Conservation (phyloP, 2,797 vertebrate species). For the Sebastolobus altivelis region DNA sequence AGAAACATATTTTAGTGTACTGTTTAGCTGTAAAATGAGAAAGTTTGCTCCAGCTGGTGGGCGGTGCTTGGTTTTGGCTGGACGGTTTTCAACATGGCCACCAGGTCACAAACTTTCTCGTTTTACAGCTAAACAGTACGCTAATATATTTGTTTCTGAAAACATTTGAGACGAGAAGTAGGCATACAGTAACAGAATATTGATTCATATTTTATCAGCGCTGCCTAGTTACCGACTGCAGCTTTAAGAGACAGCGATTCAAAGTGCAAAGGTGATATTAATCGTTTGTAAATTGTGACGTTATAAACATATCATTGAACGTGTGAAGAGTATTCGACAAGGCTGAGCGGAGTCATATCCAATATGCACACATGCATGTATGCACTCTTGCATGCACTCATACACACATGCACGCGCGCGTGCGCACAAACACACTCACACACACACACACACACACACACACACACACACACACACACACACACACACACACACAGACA, state of each 20-base stretch:
- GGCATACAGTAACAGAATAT: too few relatives aligned
- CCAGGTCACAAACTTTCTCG: too few relatives aligned
- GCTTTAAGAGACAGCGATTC: not conserved
- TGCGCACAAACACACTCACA: slow-evolving; percentile 1
- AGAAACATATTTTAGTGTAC: not conserved
- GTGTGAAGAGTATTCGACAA: slow-evolving; percentile 19
- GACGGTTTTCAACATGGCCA: not conserved
- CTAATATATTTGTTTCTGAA: too few relatives aligned
- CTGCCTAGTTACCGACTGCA: not conserved
- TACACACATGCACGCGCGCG: slow-evolving; percentile 29
- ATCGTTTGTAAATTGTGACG: slow-evolving; percentile 6
- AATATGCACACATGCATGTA: slow-evolving; percentile 45
- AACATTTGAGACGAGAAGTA: too few relatives aligned
- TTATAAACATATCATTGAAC: slow-evolving; percentile 31
- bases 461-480: slow-evolving; percentile 38
- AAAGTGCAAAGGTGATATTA: not conserved
- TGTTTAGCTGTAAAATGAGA: not conserved
- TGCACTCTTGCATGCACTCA: slow-evolving; percentile 29
- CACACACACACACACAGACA: slow-evolving; percentile 10
- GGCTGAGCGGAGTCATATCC: slow-evolving; percentile 22
- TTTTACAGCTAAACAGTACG: too few relatives aligned
- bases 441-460: slow-evolving; percentile 31
- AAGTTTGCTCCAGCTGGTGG: not conserved
- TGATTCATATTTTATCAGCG: not conserved
- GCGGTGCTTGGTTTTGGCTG: not conserved